Conservation (phyloP, 2,797 vertebrate genomes). For the Pterois miles region DNA sequence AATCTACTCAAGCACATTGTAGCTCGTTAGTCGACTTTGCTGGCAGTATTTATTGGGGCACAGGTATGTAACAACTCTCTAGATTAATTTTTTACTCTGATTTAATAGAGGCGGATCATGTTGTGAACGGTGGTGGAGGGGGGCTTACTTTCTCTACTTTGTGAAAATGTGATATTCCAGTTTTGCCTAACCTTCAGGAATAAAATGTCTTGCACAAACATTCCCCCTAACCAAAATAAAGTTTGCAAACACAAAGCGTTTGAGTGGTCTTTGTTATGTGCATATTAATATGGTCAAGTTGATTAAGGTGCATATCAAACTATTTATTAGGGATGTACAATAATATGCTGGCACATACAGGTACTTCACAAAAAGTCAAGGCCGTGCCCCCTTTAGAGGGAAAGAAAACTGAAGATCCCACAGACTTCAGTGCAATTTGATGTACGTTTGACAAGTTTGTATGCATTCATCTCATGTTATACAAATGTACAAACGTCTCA, state of each 20-base stretch:
- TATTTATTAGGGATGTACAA: not conserved
- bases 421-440: too few species aligned
- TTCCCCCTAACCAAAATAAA: conserved; percentile 88
- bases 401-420: too few species aligned
- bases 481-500: too few species aligned
- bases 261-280: conserved; percentile 19
- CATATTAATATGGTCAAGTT: not conserved
- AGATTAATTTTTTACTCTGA: conserved; percentile 44
- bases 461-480: too few species aligned
- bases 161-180: conserved; percentile 83
- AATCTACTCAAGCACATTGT: conserved; percentile 35
- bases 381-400: too few species aligned
- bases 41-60: conserved; percentile 42
- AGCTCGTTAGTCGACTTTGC: conserved; percentile 28
- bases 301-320: not conserved
- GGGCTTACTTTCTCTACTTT: conserved; percentile 75
- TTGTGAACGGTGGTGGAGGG: conserved; percentile 68
- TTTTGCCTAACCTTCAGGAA: conserved; percentile 83
- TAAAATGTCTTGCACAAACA: conserved; percentile 87
- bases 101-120: conserved; percentile 49
- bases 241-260: conserved; percentile 78
- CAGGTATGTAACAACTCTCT: conserved; percentile 25
- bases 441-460: too few species aligned
- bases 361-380: too few species aligned
- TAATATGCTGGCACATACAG: not conserved